A percentile compares a stretch with the other conserved stretches of the same genome.
Conservation (phyloP, 1,140 invertebrate species). For the Tetramorium simillimum region DNA sequence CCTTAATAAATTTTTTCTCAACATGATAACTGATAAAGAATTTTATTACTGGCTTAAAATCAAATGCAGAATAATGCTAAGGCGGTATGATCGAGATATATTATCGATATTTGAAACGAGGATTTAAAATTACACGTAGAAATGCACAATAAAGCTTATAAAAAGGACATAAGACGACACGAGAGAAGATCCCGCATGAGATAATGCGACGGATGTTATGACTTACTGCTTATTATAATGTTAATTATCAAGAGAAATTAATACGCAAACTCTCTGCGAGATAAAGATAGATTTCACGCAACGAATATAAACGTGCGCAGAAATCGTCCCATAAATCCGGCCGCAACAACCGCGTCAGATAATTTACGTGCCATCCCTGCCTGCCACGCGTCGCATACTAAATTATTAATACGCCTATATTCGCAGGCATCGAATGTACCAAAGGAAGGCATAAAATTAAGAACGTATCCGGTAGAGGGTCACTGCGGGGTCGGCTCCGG, state of each 20-base stretch:
- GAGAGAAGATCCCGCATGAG: not conserved
- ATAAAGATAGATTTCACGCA: conserved; percentile 33
- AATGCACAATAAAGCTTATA: not conserved
- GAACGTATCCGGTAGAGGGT: conserved; percentile 60
- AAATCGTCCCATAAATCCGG: conserved; percentile 54
- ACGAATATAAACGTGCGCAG: conserved; percentile 22
- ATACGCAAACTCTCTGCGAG: not conserved
- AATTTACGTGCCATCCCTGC: conserved; percentile 69
- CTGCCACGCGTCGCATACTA: conserved; percentile 68
- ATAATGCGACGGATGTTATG: not conserved
- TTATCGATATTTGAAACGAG: not conserved
- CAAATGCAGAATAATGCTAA: not conserved
- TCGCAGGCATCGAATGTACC: conserved; percentile 50
- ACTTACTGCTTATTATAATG: not conserved
- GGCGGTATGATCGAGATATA: not conserved
- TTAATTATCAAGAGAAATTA: not conserved
- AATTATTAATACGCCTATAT: conserved; percentile 79
- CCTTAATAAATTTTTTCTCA: not conserved
- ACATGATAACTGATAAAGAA: not conserved
- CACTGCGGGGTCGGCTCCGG: conserved; percentile 51
- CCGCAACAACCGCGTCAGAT: conserved; percentile 51
- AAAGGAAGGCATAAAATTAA: conserved; percentile 68
- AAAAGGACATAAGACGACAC: not conserved
- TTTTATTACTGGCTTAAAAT: not conserved
- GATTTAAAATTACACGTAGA: not conserved